These are phyloP conservation scores for Notothenia coriiceps DNA, from an alignment of 2,113 vertebrate species.

Conservation along the genomic window DNA sequence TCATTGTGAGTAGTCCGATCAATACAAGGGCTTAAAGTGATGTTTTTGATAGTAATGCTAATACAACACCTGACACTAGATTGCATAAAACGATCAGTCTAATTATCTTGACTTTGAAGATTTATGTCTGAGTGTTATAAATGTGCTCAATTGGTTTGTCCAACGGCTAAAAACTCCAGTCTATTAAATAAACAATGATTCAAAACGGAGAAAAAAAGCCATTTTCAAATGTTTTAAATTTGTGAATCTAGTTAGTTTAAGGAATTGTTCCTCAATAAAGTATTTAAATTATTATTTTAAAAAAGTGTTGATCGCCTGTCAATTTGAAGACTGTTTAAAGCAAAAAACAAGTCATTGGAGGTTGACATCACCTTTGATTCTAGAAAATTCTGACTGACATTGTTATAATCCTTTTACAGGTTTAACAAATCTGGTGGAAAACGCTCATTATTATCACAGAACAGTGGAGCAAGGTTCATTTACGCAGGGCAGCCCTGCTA, in stretches of 20 bases:
- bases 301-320: no score
- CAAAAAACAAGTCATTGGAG: not conserved
- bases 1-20: not conserved
- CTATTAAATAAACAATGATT: not conserved
- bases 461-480: not conserved
- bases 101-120: not conserved
- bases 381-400: not conserved
- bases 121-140: not conserved
- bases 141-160: no score
- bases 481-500: constrained; percentile 18
- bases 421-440: not conserved
- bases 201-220: not conserved
- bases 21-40: not conserved
- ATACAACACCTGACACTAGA: not conserved
- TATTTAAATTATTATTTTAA: not conserved
- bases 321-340: no score
- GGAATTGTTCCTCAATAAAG: not conserved
- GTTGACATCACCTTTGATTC: not conserved
- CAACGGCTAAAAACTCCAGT: not conserved
- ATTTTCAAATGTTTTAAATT: not conserved
- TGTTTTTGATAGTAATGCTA: not conserved
- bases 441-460: not conserved
- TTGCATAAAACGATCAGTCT: not conserved
- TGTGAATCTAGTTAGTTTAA: not conserved
- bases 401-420: not conserved